phyloP scores from a whole-genome alignment of 2,888 invertebrate species.

The Tachystola acroxantha region DNA sequence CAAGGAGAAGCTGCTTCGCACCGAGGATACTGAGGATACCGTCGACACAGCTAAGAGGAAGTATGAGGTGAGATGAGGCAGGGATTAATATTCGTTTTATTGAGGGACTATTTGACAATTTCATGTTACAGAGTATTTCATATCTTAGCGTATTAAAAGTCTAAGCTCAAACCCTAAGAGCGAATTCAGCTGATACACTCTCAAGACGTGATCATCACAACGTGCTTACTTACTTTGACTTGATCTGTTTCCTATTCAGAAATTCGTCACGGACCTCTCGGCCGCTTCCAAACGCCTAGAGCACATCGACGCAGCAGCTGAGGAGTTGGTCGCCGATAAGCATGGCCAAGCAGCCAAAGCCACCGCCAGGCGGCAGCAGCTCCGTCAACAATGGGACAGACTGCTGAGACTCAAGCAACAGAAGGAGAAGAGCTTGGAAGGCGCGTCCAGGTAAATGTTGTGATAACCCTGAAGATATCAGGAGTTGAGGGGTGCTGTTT shows the following conservation, averaged over 20 bases:
- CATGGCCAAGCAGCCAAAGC: constrained; percentile 84
- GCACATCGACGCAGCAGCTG: constrained; percentile 91
- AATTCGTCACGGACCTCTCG: constrained; percentile 96
- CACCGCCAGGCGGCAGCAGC: constrained; percentile 87
- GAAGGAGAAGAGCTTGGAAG: constrained; percentile 93
- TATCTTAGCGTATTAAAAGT: no score
- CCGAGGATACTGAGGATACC: constrained; percentile 90
- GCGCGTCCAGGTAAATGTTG: constrained; percentile 81
- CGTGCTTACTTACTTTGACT: no score
- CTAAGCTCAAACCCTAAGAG: no score
- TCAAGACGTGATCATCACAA: no score
- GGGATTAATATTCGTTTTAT: no score
- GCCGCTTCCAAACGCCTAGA: constrained; percentile 95
- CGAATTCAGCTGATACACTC: no score
- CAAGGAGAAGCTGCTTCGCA: constrained; percentile 91
- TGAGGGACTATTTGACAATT: no score
- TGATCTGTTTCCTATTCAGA: no score
- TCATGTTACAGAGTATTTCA: no score
- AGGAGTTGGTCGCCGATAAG: constrained; percentile 89
- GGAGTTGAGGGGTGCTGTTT: no score
- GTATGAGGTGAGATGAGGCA: constrained; percentile 91
- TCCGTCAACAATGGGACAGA: constrained; percentile 93
- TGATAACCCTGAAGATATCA: background rate
- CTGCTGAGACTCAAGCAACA: constrained; percentile 91
- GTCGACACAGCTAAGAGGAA: constrained; percentile 94